Percentiles rank a stretch among this genome's conserved stretches.
Conservation (phyloP, 2,113 vertebrate species). For the Callaeas wilsoni region DNA sequence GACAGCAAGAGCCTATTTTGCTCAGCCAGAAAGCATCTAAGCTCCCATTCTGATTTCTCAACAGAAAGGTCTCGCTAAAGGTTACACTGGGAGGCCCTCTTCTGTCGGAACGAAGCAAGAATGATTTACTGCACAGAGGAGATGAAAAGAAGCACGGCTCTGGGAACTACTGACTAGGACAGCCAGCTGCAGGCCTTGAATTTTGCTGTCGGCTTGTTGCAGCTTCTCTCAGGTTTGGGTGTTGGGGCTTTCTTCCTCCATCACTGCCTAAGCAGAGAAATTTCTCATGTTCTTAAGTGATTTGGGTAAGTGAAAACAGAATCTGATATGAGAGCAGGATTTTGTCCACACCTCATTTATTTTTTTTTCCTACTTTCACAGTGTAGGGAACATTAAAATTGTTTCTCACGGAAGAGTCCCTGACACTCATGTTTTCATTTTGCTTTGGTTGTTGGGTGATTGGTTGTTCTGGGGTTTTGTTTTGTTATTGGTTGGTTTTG, state of each 20-base stretch:
- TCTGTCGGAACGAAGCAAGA: not conserved
- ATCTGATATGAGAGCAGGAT: not conserved
- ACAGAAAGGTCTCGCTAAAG: not conserved
- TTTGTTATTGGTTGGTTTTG: not conserved
- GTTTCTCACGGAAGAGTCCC: not conserved
- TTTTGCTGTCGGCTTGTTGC: not conserved
- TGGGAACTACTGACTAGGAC: not conserved
- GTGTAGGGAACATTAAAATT: not conserved
- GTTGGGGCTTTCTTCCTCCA: not conserved
- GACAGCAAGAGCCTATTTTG: not conserved
- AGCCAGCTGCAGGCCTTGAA: not conserved
- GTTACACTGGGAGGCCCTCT: slow-evolving; percentile 40
- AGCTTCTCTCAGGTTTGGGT: not conserved
- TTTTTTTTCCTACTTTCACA: not conserved
- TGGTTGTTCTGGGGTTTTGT: not conserved
- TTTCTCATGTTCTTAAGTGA: not conserved
- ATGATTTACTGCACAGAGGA: not conserved
- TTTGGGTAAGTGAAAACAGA: not conserved
- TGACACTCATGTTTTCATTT: not conserved
- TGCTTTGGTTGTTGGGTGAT: not conserved
- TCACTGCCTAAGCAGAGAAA: not conserved
- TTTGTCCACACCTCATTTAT: not conserved
- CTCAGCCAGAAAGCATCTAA: not conserved
- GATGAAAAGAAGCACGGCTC: not conserved
- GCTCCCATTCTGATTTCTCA: not conserved